Evolutionary conservation across 2,797 vertebrate genomes (phyloP).

Genomic region (Scomberomorus guttatus): DNA sequence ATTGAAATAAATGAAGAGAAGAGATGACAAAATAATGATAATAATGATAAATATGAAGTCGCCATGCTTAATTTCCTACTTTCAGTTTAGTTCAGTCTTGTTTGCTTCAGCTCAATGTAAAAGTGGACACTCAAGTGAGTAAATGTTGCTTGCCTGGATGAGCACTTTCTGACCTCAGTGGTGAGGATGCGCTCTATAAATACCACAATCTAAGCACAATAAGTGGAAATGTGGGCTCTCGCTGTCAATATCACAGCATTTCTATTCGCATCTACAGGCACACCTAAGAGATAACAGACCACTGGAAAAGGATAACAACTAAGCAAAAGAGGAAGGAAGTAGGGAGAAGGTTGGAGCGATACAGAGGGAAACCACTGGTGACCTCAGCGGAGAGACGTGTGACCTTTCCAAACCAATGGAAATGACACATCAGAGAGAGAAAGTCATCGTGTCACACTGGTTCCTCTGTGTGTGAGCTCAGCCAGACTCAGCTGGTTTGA

Average conservation of each 20-base stretch:
- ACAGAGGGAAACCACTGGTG: constrained; percentile 19
- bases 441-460: constrained; percentile 53
- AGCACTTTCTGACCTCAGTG: constrained; percentile 27
- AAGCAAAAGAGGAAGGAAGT: background rate
- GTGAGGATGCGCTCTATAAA: constrained; percentile 26
- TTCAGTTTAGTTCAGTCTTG: background rate
- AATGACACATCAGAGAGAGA: constrained; percentile 65
- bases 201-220: constrained; percentile 30
- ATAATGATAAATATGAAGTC: background rate
- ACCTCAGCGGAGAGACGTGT: constrained; percentile 43
- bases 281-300: background rate
- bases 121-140: constrained; percentile 1
- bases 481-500: constrained; percentile 67
- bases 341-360: constrained; percentile 18
- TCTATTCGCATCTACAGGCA: background rate
- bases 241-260: constrained; percentile 12
- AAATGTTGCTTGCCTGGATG: constrained; percentile 10
- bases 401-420: constrained; percentile 66
- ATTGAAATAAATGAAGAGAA: background rate
- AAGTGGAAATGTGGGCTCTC: constrained; percentile 35
- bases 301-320: constrained; percentile 21
- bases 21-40: background rate
- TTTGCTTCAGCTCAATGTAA: constrained; percentile 11
- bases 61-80: background rate
- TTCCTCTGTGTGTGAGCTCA: constrained; percentile 51